Conservation (phyloP, 2,888 invertebrate genomes). For the Malthinus flaveolus region DNA sequence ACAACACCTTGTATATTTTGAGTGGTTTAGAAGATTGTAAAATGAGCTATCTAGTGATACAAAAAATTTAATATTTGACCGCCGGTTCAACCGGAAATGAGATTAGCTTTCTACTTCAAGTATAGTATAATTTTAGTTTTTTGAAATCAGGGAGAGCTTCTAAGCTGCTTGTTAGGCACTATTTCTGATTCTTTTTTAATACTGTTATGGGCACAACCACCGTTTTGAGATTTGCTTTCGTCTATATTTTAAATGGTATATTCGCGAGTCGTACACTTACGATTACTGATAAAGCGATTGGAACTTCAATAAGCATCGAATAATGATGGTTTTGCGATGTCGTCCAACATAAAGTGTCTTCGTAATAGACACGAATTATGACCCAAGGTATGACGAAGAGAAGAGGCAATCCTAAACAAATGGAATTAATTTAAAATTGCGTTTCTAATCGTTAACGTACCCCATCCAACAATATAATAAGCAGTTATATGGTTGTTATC, state of each 20-base stretch:
- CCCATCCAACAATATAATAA: constrained; percentile 68
- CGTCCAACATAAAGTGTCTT: constrained; percentile 65
- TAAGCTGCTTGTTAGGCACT: too few relatives aligned
- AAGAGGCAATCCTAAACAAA: constrained; percentile 57
- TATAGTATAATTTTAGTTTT: too few relatives aligned
- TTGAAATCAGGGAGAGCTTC: too few relatives aligned
- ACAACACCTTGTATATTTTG: too few relatives aligned
- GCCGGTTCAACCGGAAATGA: too few relatives aligned
- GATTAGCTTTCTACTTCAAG: too few relatives aligned
- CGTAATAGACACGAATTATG: constrained; percentile 55
- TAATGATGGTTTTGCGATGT: constrained; percentile 55
- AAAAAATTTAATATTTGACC: too few relatives aligned
- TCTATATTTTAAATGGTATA: neutral
- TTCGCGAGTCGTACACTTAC: constrained; percentile 51
- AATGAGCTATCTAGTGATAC: too few relatives aligned
- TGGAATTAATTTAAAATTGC: neutral
- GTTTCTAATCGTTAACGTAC: constrained; percentile 55
- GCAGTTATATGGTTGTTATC: constrained; percentile 62
- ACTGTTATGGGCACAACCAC: too few relatives aligned
- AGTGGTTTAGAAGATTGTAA: too few relatives aligned
- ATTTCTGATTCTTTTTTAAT: too few relatives aligned
- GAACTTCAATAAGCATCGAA: constrained; percentile 60
- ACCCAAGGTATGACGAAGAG: constrained; percentile 64
- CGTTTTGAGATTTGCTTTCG: too few relatives aligned
- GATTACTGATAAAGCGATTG: constrained; percentile 61